Evolutionary conservation across 1,140 invertebrate species (phyloP), one percentile per base, ranked within the genome.

Genomic region (Popillia japonica): DNA sequence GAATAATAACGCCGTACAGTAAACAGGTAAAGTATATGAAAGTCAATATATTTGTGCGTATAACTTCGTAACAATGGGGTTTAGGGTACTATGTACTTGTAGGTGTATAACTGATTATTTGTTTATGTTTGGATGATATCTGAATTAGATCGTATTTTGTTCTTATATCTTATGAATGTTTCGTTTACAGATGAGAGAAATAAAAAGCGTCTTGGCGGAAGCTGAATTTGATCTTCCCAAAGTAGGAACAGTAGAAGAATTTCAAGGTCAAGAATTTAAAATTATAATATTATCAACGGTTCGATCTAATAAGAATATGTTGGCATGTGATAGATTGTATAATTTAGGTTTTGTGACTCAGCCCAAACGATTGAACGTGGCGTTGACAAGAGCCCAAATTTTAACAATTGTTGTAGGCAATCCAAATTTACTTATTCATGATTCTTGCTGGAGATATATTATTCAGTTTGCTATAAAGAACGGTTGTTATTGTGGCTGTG

Each of bases 161-260:
- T 34, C 6, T 40, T 42, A 22, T 22, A n/a, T n/a, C n/a, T 11
- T 23, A 27, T 11, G 6, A 55, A 55, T n/a, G 1, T 55, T 83
- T 78, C 72, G 83, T 78, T 89, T 89, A 77, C 82, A 95, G 94
- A 93, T 93, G 0, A 89, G 90, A 80, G 93, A 95, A 87, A 92
- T 97, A 27, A 88, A 91, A 59, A 82, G 90, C 8, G 81, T 95
- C 42, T 88, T 96, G n/a, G 87, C 88, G 17, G 90, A 92, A 11
- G 88, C 94, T 79, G 89, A 92, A n/a, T 84, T 92, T 7, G 85
- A 89, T 17, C 84, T 91, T 78, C 94, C 95, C 3, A 96, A 98
- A 90, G 90, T 98, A 48, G 97, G 96, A 0, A 95, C 95, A 7
- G 96, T 98, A 0, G 97, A 99, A 90, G 97, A 99, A 85, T 99